phyloP scores from a whole-genome alignment of 2,888 invertebrate species.

The Cephonodes hylas region DNA sequence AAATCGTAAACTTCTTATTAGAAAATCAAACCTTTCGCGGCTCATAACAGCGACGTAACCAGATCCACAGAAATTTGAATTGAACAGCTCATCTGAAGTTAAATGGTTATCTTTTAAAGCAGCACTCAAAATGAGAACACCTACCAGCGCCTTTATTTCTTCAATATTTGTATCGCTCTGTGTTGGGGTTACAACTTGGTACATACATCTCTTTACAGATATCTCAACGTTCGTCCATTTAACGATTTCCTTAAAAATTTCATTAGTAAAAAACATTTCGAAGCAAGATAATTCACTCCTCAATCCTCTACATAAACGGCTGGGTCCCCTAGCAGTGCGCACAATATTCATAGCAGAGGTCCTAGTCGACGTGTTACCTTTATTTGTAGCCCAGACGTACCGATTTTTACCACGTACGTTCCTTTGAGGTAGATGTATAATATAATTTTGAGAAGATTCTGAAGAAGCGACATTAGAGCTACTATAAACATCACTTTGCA shows the following conservation, averaged over 20 bases:
- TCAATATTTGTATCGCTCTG: not conserved
- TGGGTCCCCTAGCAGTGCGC: slow-evolving; percentile 22
- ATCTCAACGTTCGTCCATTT: not conserved
- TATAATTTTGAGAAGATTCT: not conserved
- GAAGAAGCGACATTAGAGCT: not conserved
- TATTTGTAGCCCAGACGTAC: slow-evolving; percentile 23
- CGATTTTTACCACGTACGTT: slow-evolving; percentile 23
- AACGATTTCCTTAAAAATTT: not conserved
- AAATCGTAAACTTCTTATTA: too few species aligned
- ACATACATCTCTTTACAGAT: not conserved
- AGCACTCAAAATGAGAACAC: not conserved
- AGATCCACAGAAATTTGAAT: not conserved
- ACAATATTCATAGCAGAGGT: slow-evolving; percentile 22
- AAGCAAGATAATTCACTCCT: not conserved
- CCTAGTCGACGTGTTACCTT: slow-evolving; percentile 21
- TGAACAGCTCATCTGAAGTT: not conserved
- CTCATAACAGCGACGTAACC: too few species aligned
- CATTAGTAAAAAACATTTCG: not conserved
- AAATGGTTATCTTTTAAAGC: not conserved
- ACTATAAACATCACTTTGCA: too few species aligned
- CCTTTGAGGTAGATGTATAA: slow-evolving; percentile 16
- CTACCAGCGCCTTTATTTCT: not conserved
- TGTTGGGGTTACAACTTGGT: not conserved
- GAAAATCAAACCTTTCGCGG: too few species aligned
- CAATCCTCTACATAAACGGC: slow-evolving; percentile 18